Percentiles rank a stretch among this genome's conserved stretches.
Evolutionary conservation across 1,140 invertebrate species (phyloP).

Genomic region (Drosophila grimshawi): DNA sequence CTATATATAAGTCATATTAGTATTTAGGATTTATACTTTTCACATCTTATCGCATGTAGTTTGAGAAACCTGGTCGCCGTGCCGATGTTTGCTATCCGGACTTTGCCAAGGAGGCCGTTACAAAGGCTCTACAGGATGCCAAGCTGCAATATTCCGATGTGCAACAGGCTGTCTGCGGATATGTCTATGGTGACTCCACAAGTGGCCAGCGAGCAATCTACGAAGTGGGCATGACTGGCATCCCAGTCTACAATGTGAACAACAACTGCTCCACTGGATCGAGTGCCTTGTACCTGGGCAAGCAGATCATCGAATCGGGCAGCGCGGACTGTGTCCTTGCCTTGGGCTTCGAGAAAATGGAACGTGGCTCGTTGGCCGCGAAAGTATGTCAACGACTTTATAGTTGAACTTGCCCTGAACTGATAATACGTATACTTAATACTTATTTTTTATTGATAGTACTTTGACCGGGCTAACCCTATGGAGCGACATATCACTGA

Average conservation of each 20-base stretch:
- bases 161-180: conserved; percentile 96
- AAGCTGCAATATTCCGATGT: conserved; percentile 91
- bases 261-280: conserved; percentile 99
- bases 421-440: not conserved
- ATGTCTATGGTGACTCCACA: conserved; percentile 98
- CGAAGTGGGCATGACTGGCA: conserved; percentile 97
- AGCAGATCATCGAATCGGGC: conserved; percentile 95
- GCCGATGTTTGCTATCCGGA: conserved; percentile 96
- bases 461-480: conserved; percentile 95
- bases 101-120: conserved; percentile 96
- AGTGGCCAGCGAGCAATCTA: conserved; percentile 98
- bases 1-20: conserved; percentile 17
- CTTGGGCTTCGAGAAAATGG: conserved; percentile 99
- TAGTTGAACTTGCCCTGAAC: not conserved
- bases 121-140: conserved; percentile 95
- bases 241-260: conserved; percentile 99
- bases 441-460: conserved; percentile 85
- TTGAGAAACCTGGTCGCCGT: conserved; percentile 92
- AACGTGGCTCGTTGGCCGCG: conserved; percentile 92
- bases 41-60: conserved; percentile 62
- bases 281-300: conserved; percentile 94
- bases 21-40: conserved; percentile 14
- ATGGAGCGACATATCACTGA: conserved; percentile 96
- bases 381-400: conserved; percentile 85
- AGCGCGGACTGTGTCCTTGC: conserved; percentile 95